A percentile compares a stretch with the other conserved stretches of the same genome.
phyloP scores from a whole-genome alignment of 1,140 invertebrate species.

The Drosophila micromelanica region DNA sequence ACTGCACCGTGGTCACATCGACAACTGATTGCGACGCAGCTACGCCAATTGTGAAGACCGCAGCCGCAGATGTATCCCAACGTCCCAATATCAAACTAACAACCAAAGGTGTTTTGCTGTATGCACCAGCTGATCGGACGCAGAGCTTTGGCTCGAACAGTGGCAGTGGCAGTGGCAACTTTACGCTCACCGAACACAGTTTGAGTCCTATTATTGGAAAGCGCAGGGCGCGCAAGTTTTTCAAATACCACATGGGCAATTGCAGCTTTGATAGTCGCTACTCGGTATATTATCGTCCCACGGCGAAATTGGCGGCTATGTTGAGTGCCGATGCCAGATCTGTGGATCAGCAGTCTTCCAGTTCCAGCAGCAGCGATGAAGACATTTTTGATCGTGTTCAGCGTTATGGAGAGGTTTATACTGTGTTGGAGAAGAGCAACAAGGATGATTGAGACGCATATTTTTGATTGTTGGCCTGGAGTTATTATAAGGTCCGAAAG shows the following conservation, averaged over 20 bases:
- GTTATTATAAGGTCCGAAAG: too few species aligned
- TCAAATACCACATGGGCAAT: conserved; percentile 65
- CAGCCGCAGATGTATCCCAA: background rate
- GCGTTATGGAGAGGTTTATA: conserved; percentile 60
- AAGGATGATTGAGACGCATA: conserved; percentile 7
- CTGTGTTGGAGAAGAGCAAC: conserved; percentile 37
- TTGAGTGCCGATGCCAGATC: conserved; percentile 14
- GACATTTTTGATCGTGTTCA: conserved; percentile 56
- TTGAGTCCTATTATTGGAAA: conserved; percentile 62
- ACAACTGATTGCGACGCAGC: conserved; percentile 54
- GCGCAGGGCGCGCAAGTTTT: conserved; percentile 52
- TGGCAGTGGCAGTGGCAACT: conserved; percentile 13
- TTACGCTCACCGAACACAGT: conserved; percentile 58
- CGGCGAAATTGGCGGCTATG: conserved; percentile 28
- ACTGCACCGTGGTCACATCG: conserved; percentile 71
- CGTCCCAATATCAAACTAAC: conserved; percentile 26
- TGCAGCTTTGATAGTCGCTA: conserved; percentile 60
- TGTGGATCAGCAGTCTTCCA: conserved; percentile 20
- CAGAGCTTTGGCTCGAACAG: conserved; percentile 9
- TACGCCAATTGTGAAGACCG: too few species aligned
- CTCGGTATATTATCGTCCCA: conserved; percentile 70
- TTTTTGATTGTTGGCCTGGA: background rate
- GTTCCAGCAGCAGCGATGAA: conserved; percentile 57
- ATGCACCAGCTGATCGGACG: conserved; percentile 24
- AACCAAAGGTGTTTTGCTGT: conserved; percentile 63